Evolutionary conservation across 2,888 invertebrate genomes (phyloP).

Genomic region (Corythucha ciliata): DNA sequence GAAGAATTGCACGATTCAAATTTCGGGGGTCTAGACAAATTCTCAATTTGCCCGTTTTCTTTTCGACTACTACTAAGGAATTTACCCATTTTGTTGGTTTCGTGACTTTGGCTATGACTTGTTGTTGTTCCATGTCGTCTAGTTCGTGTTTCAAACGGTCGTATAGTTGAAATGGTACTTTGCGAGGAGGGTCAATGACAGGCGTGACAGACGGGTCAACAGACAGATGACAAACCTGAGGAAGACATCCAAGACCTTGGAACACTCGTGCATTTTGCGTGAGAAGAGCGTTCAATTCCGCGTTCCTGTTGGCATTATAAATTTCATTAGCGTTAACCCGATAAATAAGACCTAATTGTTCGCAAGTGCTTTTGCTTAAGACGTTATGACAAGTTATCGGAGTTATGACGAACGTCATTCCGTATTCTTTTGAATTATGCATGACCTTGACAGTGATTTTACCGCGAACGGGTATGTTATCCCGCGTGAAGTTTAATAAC

Average conservation of each 20-base stretch:
- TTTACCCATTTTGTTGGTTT: conserved; percentile 16
- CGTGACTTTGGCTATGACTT: conserved; percentile 6
- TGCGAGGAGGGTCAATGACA: conserved; percentile 11
- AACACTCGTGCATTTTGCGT: too few species aligned
- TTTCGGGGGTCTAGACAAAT: conserved; percentile 10
- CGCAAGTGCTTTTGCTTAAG: too few species aligned
- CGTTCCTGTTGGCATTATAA: too few species aligned
- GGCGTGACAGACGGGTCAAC: conserved; percentile 7
- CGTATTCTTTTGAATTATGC: too few species aligned
- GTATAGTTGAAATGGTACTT: conserved; percentile 6
- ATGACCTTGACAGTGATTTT: too few species aligned
- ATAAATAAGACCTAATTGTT: too few species aligned
- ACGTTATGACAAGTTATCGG: too few species aligned
- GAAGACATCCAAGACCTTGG: conserved; percentile 6
- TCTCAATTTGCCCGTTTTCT: conserved; percentile 3
- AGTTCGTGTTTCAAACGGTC: conserved; percentile 13
- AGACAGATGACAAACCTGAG: not conserved
- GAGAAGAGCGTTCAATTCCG: too few species aligned
- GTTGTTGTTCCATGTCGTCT: not conserved
- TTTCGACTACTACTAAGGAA: not conserved
- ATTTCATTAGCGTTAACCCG: too few species aligned
- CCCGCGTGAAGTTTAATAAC: too few species aligned
- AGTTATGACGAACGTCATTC: too few species aligned
- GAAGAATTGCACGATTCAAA: conserved; percentile 7
- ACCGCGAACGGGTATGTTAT: too few species aligned